These are phyloP conservation scores for Drosophila histrio DNA, from an alignment of 2,888 invertebrate species.

Conservation along the genomic window DNA sequence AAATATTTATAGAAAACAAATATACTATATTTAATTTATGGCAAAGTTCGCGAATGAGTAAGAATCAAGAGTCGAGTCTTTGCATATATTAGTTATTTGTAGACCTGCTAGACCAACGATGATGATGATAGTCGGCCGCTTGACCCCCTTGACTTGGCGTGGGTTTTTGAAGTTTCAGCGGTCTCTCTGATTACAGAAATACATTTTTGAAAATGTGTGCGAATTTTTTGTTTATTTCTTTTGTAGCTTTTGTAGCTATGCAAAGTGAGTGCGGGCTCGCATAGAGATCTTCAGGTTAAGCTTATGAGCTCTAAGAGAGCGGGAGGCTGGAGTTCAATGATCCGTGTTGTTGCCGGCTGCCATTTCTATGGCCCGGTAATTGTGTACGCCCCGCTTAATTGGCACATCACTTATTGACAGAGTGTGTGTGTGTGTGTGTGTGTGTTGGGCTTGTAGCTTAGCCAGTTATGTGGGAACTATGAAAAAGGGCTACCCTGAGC, in stretches of 20 bases:
- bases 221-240: slow-evolving; percentile 40
- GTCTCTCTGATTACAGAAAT: slow-evolving; percentile 58
- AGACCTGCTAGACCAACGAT: slow-evolving; percentile 5
- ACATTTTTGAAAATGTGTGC: slow-evolving; percentile 60
- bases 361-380: slow-evolving; percentile 51
- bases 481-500: slow-evolving; percentile 53
- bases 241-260: slow-evolving; percentile 46
- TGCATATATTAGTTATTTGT: slow-evolving; percentile 56
- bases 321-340: slow-evolving; percentile 66
- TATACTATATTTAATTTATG: slow-evolving; percentile 48
- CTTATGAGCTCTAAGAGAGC: slow-evolving; percentile 11
- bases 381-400: slow-evolving; percentile 49
- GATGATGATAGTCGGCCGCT: background rate
- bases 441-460: slow-evolving; percentile 12
- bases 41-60: slow-evolving; percentile 35
- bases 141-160: slow-evolving; percentile 5
- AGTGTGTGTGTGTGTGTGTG: background rate
- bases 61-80: slow-evolving; percentile 20
- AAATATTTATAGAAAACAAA: slow-evolving; percentile 29
- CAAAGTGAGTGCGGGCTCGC: slow-evolving; percentile 56
- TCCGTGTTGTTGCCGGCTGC: slow-evolving; percentile 33
- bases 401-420: slow-evolving; percentile 36
- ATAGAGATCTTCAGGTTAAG: slow-evolving; percentile 7
- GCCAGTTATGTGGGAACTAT: slow-evolving; percentile 35
- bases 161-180: background rate